Evolutionary conservation across 1,140 invertebrate genomes (phyloP).

Genomic region (Colletes gigas): DNA sequence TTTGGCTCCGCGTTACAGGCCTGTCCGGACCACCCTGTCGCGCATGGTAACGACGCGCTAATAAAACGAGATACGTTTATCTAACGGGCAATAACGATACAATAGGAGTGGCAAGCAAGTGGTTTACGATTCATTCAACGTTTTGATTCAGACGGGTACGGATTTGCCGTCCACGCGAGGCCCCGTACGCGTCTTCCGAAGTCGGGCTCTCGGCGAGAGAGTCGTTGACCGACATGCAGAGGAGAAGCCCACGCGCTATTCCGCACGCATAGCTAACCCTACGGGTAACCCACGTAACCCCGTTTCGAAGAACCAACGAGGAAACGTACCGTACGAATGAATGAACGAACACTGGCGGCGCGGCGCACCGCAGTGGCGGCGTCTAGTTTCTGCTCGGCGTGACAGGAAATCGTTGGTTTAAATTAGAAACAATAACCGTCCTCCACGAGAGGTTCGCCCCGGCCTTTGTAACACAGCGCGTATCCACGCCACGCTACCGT

Average conservation of each 20-base stretch:
- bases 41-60: background rate
- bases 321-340: slow-evolving; percentile 41
- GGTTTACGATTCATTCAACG: slow-evolving; percentile 20
- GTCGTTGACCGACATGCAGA: slow-evolving; percentile 55
- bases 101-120: slow-evolving; percentile 18
- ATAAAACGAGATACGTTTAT: slow-evolving; percentile 7
- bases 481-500: background rate
- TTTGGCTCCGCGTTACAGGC: too few species aligned
- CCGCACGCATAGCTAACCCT: slow-evolving; percentile 55
- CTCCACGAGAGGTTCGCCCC: background rate
- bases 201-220: background rate
- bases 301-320: slow-evolving; percentile 35
- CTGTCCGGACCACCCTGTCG: background rate
- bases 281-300: slow-evolving; percentile 59
- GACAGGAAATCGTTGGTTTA: slow-evolving; percentile 70
- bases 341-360: background rate
- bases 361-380: slow-evolving; percentile 12
- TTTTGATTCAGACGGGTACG: slow-evolving; percentile 5
- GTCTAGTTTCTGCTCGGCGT: slow-evolving; percentile 35
- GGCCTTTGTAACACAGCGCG: slow-evolving; percentile 23
- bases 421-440: slow-evolving; percentile 71
- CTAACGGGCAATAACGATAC: background rate
- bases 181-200: background rate
- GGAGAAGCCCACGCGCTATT: slow-evolving; percentile 59
- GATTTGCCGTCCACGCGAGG: slow-evolving; percentile 8